A percentile compares a stretch with the other conserved stretches of the same genome.
Conservation (phyloP, 2,888 invertebrate genomes). For the Minunthozetes semirufus region DNA sequence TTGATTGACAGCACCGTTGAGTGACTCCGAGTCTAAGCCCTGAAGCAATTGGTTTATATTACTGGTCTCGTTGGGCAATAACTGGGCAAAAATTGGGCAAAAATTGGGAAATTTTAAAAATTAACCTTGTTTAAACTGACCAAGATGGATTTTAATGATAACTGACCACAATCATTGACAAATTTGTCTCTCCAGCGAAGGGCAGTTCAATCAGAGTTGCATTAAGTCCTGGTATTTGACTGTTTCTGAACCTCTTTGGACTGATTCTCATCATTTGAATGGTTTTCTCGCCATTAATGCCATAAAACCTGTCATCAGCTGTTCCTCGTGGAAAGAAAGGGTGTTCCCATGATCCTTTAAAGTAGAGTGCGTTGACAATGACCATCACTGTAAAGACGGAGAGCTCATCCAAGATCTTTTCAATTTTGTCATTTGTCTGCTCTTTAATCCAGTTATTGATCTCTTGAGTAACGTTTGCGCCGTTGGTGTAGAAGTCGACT, state of each 20-base stretch:
- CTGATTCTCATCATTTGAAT: slow-evolving; percentile 2
- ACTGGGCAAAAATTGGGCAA: not conserved
- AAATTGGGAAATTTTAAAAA: too few relatives aligned
- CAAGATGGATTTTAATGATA: not conserved
- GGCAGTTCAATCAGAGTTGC: not conserved
- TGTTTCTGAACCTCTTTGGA: not conserved
- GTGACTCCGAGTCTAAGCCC: not conserved
- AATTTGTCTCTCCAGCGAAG: not conserved
- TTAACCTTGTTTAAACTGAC: not conserved
- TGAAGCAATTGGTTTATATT: not conserved
- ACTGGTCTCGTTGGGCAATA: not conserved
- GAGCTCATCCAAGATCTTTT: slow-evolving; percentile 49
- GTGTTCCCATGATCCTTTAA: slow-evolving; percentile 69
- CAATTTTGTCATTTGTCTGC: slow-evolving; percentile 17
- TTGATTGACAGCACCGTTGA: not conserved
- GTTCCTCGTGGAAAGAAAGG: slow-evolving; percentile 63
- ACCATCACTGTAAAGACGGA: slow-evolving; percentile 59
- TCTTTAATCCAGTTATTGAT: slow-evolving; percentile 6
- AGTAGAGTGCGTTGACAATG: slow-evolving; percentile 78
- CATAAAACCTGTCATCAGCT: not conserved
- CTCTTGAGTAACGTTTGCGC: not conserved
- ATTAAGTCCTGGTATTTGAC: not conserved
- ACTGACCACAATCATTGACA: slow-evolving; percentile 19
- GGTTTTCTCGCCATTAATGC: not conserved
- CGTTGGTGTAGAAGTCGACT: not conserved